Evolutionary conservation across 1,140 invertebrate species (phyloP).

Genomic region (Calephelis virginiensis): DNA sequence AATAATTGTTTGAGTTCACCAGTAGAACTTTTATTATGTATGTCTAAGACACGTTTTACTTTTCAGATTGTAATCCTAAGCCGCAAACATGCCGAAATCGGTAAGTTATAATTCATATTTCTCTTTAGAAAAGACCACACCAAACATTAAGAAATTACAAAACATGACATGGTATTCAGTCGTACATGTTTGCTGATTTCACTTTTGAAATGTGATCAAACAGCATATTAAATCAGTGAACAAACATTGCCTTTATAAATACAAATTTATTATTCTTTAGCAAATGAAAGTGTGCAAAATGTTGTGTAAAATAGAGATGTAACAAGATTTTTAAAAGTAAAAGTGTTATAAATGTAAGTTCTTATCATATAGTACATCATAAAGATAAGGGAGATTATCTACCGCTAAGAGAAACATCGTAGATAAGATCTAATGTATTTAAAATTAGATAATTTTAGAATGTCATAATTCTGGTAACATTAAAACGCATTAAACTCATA

Average conservation of each 20-base stretch:
- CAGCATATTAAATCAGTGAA: slow-evolving; percentile 49
- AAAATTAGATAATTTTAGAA: too few species aligned
- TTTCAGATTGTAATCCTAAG: slow-evolving; percentile 71
- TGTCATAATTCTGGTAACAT: too few species aligned
- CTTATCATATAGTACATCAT: background rate
- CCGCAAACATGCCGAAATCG: slow-evolving; percentile 75
- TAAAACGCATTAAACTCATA: too few species aligned
- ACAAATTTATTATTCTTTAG: slow-evolving; percentile 6
- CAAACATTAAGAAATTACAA: background rate
- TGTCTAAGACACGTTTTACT: slow-evolving; percentile 36
- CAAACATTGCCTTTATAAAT: slow-evolving; percentile 32
- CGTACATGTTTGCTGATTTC: slow-evolving; percentile 61
- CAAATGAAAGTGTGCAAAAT: slow-evolving; percentile 10
- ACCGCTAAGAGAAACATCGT: too few species aligned
- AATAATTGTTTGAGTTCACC: slow-evolving; percentile 15
- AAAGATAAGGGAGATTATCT: too few species aligned
- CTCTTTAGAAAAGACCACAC: background rate
- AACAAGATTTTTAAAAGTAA: slow-evolving; percentile 10
- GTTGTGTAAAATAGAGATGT: background rate
- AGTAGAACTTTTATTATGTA: slow-evolving; percentile 11
- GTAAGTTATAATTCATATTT: slow-evolving; percentile 49
- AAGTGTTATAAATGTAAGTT: slow-evolving; percentile 13
- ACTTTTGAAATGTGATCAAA: slow-evolving; percentile 61
- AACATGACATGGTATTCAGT: slow-evolving; percentile 19
- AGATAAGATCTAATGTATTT: too few species aligned